Evolutionary conservation across 2,797 vertebrate species (phyloP).

Genomic region (Denticeps clupeoides): DNA sequence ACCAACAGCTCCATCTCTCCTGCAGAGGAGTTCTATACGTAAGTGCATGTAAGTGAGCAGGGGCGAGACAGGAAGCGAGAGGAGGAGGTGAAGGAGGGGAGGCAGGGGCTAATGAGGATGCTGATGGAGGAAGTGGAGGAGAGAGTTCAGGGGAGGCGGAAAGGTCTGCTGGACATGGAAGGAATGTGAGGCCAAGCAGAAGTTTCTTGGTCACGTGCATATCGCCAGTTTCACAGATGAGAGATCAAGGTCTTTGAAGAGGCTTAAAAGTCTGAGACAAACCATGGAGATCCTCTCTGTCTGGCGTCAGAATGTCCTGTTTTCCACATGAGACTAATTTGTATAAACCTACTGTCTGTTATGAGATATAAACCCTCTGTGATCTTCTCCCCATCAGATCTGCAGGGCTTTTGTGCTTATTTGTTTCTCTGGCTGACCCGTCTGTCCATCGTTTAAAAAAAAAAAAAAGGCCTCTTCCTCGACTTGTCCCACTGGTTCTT

Average conservation of each 20-base stretch:
- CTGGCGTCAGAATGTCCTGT: constrained; percentile 54
- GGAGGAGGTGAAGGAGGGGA: constrained; percentile 7
- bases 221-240: constrained; percentile 13
- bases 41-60: constrained; percentile 75
- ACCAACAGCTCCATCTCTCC: constrained; percentile 77
- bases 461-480: too few species aligned
- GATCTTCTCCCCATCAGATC: not conserved
- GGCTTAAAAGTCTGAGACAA: constrained; percentile 28
- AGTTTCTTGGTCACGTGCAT: constrained; percentile 6
- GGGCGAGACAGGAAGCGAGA: constrained; percentile 7
- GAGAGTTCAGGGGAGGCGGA: too few species aligned
- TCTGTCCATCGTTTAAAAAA: too few species aligned
- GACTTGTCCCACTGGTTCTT: not conserved
- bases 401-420: not conserved
- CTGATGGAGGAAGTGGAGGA: constrained; percentile 10
- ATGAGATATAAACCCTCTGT: not conserved
- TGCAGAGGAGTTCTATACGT: constrained; percentile 98
- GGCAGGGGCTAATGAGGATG: too few species aligned
- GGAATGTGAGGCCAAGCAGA: not conserved
- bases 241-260: constrained; percentile 15
- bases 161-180: too few species aligned
- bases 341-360: not conserved
- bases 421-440: not conserved
- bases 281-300: constrained; percentile 34
- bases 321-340: constrained; percentile 40